Evolutionary conservation across 2,113 vertebrate species (phyloP), one percentile per base, ranked within the genome.

Genomic region (Aldabrachelys gigantea): DNA sequence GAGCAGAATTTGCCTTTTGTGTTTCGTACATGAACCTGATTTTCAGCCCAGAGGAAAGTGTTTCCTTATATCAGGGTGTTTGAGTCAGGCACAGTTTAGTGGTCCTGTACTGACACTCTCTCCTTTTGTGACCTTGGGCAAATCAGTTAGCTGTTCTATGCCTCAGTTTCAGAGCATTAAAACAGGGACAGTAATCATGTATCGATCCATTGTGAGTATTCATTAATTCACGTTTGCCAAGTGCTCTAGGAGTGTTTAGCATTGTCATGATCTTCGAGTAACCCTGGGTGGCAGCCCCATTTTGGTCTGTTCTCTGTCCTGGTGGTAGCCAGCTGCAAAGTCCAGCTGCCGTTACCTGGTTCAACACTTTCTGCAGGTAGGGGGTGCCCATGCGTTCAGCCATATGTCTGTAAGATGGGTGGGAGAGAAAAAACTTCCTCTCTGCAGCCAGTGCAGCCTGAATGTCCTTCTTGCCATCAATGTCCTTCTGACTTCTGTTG

Each of bases 331-430:
- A 91, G 50, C 5, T 93, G 80, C n/a, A 50, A 78, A 17, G 75
- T 41, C 41, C 22, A 38, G 27, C 4, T 59, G 31, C 29, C 44
- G 69, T 96, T 98, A 99, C 99, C 99, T 99, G 99, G 97, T 99
- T 99, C 97, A 99, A 98, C 25, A 98, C 84, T 98, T 99, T 99
- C 98, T 99, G 99, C 89, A 99, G 98, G 97, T 99, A 99, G 8
- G 99, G 98, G 0, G 99, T 99, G 79, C 99, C 99, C 99, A 99
- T 99, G 16, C 99, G 99, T n/a, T 99, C 99, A 5, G 99, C 99
- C 98, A 99, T 97, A 97, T 99, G 99, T 98, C 99, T 98, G 86
- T 99, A 99, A 3, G 98, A 98, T 3, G 99, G 99, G 82, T 99
- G 99, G n/a, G 99, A 99, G 76, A 99, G 98, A 89, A 99, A 99